Percentiles rank a stretch among this genome's conserved stretches.
Evolutionary conservation across 2,797 vertebrate species (phyloP).

Genomic region (Macropus fuliginosus): DNA sequence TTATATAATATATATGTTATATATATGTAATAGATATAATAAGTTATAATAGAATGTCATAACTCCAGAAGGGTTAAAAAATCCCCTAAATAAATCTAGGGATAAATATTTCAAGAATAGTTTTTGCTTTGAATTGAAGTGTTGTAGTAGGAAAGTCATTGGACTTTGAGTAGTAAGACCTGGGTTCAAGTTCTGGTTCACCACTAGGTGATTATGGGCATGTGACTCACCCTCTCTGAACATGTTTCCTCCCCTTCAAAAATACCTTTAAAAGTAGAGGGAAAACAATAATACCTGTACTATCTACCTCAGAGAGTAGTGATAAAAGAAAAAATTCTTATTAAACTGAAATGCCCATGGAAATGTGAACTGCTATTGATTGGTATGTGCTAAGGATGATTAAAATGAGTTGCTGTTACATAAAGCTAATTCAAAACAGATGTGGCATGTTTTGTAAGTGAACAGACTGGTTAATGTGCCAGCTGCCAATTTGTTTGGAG

Average conservation of each 20-base stretch:
- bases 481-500: conserved; percentile 54
- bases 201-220: not conserved
- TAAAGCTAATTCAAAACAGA: conserved; percentile 51
- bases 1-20: no score
- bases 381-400: conserved; percentile 27
- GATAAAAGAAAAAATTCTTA: not conserved
- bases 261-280: not conserved
- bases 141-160: not conserved
- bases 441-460: not conserved
- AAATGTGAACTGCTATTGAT: not conserved
- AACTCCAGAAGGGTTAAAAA: not conserved
- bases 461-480: conserved; percentile 44
- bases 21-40: no score
- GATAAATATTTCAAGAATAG: not conserved
- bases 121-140: not conserved
- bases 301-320: not conserved
- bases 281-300: not conserved
- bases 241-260: not conserved
- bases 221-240: not conserved
- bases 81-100: not conserved
- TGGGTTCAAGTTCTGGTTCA: not conserved
- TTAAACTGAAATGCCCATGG: not conserved
- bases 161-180: not conserved
- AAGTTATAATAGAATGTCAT: not conserved
- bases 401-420: conserved; percentile 38